phyloP scores from a whole-genome alignment of 2,797 vertebrate species.

The Monodelphis domestica region DNA sequence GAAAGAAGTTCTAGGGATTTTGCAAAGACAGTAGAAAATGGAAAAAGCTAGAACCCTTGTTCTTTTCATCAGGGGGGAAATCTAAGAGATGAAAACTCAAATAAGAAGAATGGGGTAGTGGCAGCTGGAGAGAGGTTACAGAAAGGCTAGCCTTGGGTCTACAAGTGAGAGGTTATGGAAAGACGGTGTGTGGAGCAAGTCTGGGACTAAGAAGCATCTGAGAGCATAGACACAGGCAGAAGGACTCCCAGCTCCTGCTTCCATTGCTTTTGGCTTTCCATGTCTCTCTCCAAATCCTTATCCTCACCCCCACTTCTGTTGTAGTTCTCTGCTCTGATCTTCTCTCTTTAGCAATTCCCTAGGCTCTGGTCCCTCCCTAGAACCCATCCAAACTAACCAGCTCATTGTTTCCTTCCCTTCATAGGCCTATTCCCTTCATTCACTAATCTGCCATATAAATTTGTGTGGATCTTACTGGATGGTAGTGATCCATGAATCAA shows the following conservation, averaged over 20 bases:
- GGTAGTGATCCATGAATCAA: not conserved
- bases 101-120: not conserved
- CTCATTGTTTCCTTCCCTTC: not conserved
- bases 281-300: not conserved
- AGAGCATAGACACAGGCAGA: not conserved
- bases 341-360: not conserved
- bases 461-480: not conserved
- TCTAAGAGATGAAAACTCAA: not conserved
- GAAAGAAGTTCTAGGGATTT: not conserved
- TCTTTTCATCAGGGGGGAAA: not conserved
- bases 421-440: not conserved
- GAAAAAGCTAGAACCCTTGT: not conserved
- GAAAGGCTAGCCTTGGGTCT: not conserved
- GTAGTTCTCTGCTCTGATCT: not conserved
- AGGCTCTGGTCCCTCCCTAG: not conserved
- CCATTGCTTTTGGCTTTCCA: not conserved
- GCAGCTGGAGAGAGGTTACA: not conserved
- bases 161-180: not conserved
- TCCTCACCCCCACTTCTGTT: not conserved
- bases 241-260: not conserved
- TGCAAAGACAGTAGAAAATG: not conserved
- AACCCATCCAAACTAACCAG: not conserved
- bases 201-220: not conserved
- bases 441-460: no score
- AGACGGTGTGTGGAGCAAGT: not conserved